Base-by-base conservation (phyloP, 2,888 invertebrate species). In the Rotaria socialis region DNA sequence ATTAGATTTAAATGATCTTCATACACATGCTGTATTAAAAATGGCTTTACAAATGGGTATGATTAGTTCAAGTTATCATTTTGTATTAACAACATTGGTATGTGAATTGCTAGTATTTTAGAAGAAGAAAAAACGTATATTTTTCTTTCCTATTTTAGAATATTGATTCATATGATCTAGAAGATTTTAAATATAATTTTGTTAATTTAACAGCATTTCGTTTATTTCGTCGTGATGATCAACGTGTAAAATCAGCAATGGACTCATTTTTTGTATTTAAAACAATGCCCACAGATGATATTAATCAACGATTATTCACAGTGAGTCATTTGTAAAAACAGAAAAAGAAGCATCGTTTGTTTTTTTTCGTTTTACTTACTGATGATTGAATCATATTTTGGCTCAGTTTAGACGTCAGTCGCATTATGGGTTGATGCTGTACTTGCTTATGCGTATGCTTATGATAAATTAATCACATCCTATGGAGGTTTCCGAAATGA, bases 151-250 rank as follows among this genome's bases (percentile, higher is more conserved):
- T 86, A 86, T n/a, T 80, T 80, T n/a, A 91, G 92, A 91, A 92
- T 88, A 88, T 90, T 24, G 91, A 91, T 86, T 89, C 90, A 27
- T 89, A 91, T 85, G 90, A 91, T 88, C 89, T 92, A 88, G 91
- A 91, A 86, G 90, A 91, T 90, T 96, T 96, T 91, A 95, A 95
- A 90, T 96, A 96, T 92, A 96, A 96, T 90, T 94, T 94, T 84
- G 96, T 96, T 74, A 96, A 96, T 91, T 95, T 96, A 92, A 96
- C 96, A n/a, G 95, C 96, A 0, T 96, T 96, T 93, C 93, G 96
- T 84, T 92, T 96, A 88, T 95, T 96, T 5, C 95, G 96, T 80
- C 43, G 80, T n/a, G 11, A 8, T 11, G 24, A 47, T 80, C 0
- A 8, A 47, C 43, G 24, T 47, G 47, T 47, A 43, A 47, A 80